Conservation (phyloP, 2,888 invertebrate species). For the Myopa tessellatipennis region DNA sequence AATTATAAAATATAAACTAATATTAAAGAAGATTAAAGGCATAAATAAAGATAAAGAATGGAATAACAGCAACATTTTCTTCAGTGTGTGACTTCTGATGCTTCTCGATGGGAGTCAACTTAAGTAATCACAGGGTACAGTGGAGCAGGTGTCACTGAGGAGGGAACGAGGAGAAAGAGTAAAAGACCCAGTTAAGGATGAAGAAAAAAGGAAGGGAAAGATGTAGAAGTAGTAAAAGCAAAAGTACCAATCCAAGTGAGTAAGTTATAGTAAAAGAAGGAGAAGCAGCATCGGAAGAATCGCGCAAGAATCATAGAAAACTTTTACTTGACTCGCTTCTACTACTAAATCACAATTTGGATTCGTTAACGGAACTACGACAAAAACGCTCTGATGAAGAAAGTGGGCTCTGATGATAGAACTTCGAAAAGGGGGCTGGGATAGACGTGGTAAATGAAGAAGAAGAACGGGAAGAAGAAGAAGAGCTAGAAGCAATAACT, state of each 20-base stretch:
- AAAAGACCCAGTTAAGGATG: no score
- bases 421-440: background rate
- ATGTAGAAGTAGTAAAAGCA: background rate
- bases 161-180: no score
- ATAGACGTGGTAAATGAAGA: background rate
- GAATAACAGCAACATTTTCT: no score
- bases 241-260: background rate
- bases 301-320: background rate
- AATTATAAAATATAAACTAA: no score
- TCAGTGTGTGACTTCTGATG: no score
- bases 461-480: background rate
- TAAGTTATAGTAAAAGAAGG: background rate
- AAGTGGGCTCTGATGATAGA: background rate
- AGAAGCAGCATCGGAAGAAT: background rate
- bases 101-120: no score
- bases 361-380: constrained; percentile 21
- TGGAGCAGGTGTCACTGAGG: no score
- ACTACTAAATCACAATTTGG: constrained; percentile 23
- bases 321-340: background rate
- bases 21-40: no score
- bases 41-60: no score
- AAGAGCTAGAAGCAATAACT: background rate
- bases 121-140: no score
- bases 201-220: background rate
- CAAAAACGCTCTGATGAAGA: constrained; percentile 1